phyloP scores from a whole-genome alignment of 1,140 invertebrate genomes.

The Neodiprion virginianus region DNA sequence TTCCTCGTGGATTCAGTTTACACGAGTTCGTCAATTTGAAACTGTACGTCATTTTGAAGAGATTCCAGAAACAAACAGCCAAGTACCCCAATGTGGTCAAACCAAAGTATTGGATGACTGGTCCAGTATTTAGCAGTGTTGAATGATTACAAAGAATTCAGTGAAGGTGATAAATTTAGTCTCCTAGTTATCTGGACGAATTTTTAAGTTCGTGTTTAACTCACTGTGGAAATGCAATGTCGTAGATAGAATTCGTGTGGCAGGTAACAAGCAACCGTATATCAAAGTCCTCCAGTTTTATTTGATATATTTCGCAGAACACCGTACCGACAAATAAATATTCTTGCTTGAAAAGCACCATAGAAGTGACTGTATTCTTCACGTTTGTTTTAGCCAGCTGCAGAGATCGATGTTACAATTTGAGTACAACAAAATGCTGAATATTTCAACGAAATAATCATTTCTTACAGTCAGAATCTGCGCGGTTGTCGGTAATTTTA shows the following conservation, averaged over 20 bases:
- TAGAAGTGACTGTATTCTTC: conserved; percentile 69
- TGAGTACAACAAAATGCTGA: background rate
- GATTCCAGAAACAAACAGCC: too few species aligned
- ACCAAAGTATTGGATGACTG: too few species aligned
- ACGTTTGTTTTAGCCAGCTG: conserved; percentile 62
- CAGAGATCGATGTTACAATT: conserved; percentile 46
- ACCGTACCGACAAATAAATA: conserved; percentile 75
- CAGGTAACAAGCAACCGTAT: conserved; percentile 79
- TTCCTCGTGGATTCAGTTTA: too few species aligned
- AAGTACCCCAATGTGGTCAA: too few species aligned
- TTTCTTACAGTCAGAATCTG: conserved; percentile 65
- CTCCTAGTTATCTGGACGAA: background rate
- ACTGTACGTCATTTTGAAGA: too few species aligned
- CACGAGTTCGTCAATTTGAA: too few species aligned
- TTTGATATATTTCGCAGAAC: conserved; percentile 82
- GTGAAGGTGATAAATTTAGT: too few species aligned
- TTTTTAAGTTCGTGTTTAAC: conserved; percentile 29
- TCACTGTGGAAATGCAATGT: conserved; percentile 85
- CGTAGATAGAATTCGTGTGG: conserved; percentile 80
- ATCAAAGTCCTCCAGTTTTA: conserved; percentile 75
- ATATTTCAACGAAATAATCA: background rate
- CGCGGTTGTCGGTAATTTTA: conserved; percentile 57
- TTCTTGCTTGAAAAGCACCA: conserved; percentile 65
- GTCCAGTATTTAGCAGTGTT: too few species aligned
- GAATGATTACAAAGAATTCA: background rate